Evolutionary conservation across 2,113 vertebrate species (phyloP), one percentile per base, ranked within the genome.

Genomic region (Sylvilagus bachmani): DNA sequence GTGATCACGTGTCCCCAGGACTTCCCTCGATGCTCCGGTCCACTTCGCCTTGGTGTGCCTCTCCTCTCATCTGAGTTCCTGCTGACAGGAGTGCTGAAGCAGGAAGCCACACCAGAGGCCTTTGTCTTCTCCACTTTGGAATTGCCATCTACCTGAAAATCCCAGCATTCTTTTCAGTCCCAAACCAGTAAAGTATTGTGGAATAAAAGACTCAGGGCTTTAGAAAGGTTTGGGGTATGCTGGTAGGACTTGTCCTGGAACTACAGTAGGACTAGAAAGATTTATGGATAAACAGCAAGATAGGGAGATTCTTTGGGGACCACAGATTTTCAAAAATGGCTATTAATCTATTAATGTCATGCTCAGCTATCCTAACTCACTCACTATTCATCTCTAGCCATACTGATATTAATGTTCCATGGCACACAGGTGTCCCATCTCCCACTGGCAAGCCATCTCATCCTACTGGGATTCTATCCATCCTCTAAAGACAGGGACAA

Each of bases 1-100:
- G 98, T 99, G 96, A 98, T 99, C 79, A 99, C 99, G 4, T 99
- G 99, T 62, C 97, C 98, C 10, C 98, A 99, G 82, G 99, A 99
- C 96, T 91, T 98, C 87, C 33, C 90, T 1, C 98, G 98, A 53
- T 99, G 99, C 73, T 95, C 94, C 58, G 66, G 97, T 0, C 99
- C 99, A 5, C 78, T 95, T 51, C 94, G 98, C 1, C 95, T 98
- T 2, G 97, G 98, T 3, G 84, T 99, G 44, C 99, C 99, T 0
- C 77, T 99, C 1, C 97, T 99, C 74, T 98, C 98, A 1, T 97
- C 99, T 0, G 99, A 99, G 97, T 99, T 99, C 96, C 97, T 99
- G 67, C 98, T 99, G 89, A 99, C 98, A 0, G 99, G 99, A 33
- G 99, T 99, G 89, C 98, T 99, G 73, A 99, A 98, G 95, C 99